Evolutionary conservation across 1,140 invertebrate species (phyloP), one percentile per base, ranked within the genome.

Genomic region (Lepidostoma basale): DNA sequence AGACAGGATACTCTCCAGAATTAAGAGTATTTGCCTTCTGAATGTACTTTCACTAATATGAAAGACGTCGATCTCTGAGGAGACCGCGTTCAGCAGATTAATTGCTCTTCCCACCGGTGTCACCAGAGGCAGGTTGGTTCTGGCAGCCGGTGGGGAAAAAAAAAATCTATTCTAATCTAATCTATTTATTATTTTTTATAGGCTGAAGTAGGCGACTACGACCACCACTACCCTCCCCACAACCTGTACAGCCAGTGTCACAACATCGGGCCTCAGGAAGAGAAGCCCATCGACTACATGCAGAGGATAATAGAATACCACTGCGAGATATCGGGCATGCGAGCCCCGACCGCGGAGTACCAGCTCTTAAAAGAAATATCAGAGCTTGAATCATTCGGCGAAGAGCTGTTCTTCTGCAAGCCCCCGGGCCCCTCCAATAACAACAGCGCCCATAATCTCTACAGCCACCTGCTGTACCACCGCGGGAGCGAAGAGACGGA

Each of bases 381-480:
- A 0, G 86, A 88, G 60, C 80, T 94, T 65, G 88, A 90, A 68
- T 88, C 88, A 18, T 95, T 93, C 78, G 94, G 93, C 0, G 90
- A 93, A 78, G 92, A 95, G 77, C 80, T 92, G 67, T 95, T 94
- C 78, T 87, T 89, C 75, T 89, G 89, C 60, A 90, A 90, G 74
- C 83, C 83, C 10, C 77, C 80, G 30, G 85, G 79, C 26, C 73
- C 77, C 44, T 75, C 63, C 33, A 72, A 73, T 47, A 58, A 73
- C 47, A 81, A 80, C 73, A 78, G 80, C 66, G 76, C 80, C 1
- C 81, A 84, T 69, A 82, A 81, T 25, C 64, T 84, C 66, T 84
- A 84, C 75, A 81, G 77, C 23, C 82, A 84, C 56, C 58, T 84
- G 64, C 60, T 81, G 18, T 82, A 84, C 58, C 82, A 84, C 58